Conservation (phyloP, 2,113 vertebrate genomes). For the Oxyura jamaicensis region DNA sequence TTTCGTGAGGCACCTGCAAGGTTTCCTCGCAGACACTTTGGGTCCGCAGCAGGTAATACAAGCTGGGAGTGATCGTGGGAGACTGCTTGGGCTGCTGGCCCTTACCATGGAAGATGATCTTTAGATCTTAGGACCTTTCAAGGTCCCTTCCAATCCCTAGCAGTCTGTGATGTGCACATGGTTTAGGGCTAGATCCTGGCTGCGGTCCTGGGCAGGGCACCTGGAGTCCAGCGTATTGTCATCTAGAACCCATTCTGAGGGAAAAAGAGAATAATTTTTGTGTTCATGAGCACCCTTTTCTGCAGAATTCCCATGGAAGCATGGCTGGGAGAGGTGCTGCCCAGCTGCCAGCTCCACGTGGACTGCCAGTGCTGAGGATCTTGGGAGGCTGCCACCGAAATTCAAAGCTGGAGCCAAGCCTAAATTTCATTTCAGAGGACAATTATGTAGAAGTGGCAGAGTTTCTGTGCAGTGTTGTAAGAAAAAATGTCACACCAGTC, state of each 20-base stretch:
- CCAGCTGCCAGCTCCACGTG: background rate
- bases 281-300: background rate
- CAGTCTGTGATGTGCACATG: too few species aligned
- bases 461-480: background rate
- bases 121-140: too few species aligned
- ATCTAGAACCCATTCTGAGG: background rate
- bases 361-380: background rate
- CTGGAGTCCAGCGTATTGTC: accelerated
- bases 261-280: background rate
- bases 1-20: background rate
- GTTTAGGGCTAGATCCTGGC: too few species aligned
- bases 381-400: background rate
- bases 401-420: background rate
- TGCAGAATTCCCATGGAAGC: background rate
- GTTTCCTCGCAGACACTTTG: background rate
- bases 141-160: too few species aligned
- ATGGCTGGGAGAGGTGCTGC: background rate
- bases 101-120: too few species aligned
- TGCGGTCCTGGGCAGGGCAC: background rate
- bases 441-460: background rate
- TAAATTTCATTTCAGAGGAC: background rate
- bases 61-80: background rate
- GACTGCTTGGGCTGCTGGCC: background rate
- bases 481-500: background rate
- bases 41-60: background rate